Evolutionary conservation across 2,113 vertebrate species (phyloP), one percentile per base, ranked within the genome.

Genomic region (Rafetus swinhoei): DNA sequence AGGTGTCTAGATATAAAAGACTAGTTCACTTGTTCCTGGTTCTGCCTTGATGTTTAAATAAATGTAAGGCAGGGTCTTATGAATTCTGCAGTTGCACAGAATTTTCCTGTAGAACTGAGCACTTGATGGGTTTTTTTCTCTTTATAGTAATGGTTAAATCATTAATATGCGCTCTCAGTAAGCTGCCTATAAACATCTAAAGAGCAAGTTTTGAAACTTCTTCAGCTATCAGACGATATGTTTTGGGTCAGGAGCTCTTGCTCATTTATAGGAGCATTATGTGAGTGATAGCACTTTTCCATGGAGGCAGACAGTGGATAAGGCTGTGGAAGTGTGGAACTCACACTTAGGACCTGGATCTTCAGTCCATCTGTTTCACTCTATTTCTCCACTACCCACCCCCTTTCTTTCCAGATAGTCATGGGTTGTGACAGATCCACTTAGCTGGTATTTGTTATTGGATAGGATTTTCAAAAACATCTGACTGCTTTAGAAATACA

Each of bases 121-220:
- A 45, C 45, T 45, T 45, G 45, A 45, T 45, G 45, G 53, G 3
- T 14, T 10, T 82, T n/a, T 55, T 93, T 81, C 4, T n/a, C 83
- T 15, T 1, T 8, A 12, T 65, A 62, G 87, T 39, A 0, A 1
- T 14, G 25, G 1, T 86, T 5, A 39, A 55, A 27, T 76, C 79
- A 53, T 6, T 56, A 60, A 89, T 90, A 18, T 54, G 84, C 72
- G 22, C 10, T 19, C 27, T 1, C 25, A 0, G 0, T 19, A 25
- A 52, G 9, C 1, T 88, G 86, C 88, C 1, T 7, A 24, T 45
- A 4, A 35, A 25, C n/a, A 57, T 45, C 45, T 80, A 57, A 79
- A 92, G 10, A 1, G 54, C 35, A 2, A 76, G 59, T 25, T 87
- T 92, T 22, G 13, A 3, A 5, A 24, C 1, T 2, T 52, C 15